phyloP scores from a whole-genome alignment of 2,797 vertebrate species.

The Gallinago nigripennis region DNA sequence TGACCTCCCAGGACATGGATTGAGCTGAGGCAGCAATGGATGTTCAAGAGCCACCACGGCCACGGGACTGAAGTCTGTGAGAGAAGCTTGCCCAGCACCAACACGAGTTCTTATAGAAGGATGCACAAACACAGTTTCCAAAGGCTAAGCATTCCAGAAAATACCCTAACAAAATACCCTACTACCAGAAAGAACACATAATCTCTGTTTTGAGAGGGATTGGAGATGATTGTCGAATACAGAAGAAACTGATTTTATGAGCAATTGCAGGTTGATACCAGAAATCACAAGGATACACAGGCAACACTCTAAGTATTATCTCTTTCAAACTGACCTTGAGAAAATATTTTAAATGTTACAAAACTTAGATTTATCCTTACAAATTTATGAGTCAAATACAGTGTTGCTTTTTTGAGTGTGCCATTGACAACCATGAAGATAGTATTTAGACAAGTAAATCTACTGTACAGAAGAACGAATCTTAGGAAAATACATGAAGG shows the following conservation, averaged over 20 bases:
- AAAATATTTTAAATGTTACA: not conserved
- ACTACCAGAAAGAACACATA: not conserved
- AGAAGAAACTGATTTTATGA: not conserved
- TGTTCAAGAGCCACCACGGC: fast-evolving
- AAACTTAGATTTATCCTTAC: not conserved
- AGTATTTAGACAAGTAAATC: not conserved
- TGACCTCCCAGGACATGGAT: not conserved
- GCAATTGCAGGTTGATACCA: not conserved
- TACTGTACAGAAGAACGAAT: not conserved
- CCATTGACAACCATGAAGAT: not conserved
- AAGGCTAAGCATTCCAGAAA: not conserved
- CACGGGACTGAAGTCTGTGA: not conserved
- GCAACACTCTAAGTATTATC: not conserved
- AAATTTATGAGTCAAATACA: not conserved
- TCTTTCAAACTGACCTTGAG: not conserved
- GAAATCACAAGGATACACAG: not conserved
- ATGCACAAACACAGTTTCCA: not conserved
- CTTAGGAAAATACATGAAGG: not conserved
- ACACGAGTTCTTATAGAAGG: fast-evolving
- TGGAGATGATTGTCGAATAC: not conserved
- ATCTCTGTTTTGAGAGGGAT: not conserved
- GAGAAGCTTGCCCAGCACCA: not conserved
- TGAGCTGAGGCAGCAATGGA: not conserved
- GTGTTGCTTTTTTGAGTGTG: not conserved
- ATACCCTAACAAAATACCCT: not conserved